A percentile compares a stretch with the other conserved stretches of the same genome.
phyloP scores from a whole-genome alignment of 1,140 invertebrate species.

The Leptonema lineaticorne region DNA sequence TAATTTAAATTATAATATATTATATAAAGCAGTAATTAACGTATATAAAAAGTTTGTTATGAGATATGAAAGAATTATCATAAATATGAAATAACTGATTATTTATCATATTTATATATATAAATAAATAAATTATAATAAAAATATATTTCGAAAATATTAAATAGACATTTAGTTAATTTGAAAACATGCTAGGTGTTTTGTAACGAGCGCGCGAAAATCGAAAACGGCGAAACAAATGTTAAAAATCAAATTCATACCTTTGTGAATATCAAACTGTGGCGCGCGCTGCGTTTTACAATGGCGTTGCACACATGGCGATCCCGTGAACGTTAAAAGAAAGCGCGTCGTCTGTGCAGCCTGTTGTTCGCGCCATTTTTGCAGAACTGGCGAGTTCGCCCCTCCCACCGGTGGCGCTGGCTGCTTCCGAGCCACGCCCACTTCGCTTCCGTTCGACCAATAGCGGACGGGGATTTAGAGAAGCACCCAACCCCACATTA shows the following conservation, averaged over 20 bases:
- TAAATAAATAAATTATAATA: too few species aligned
- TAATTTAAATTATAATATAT: too few species aligned
- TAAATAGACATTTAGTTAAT: too few species aligned
- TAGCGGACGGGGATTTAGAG: too few species aligned
- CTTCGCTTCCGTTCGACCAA: not conserved
- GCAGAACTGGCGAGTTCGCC: not conserved
- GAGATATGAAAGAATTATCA: too few species aligned
- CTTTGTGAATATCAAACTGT: not conserved
- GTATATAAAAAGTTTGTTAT: too few species aligned
- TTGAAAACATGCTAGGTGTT: not conserved
- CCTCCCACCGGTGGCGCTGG: not conserved
- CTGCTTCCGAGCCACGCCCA: not conserved
- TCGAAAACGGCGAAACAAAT: not conserved
- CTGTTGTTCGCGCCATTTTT: slow-evolving; percentile 6
- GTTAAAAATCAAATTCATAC: not conserved
- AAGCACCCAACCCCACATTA: not conserved
- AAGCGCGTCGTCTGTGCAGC: not conserved
- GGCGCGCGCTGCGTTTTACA: too few species aligned
- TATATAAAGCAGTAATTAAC: too few species aligned
- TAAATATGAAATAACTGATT: too few species aligned
- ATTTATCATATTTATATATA: too few species aligned
- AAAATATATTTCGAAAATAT: too few species aligned
- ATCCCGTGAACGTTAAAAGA: not conserved
- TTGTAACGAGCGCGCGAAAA: not conserved
- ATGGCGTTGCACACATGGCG: not conserved